Base-by-base conservation (phyloP, 2,113 vertebrate genomes). In the Charina bottae region DNA sequence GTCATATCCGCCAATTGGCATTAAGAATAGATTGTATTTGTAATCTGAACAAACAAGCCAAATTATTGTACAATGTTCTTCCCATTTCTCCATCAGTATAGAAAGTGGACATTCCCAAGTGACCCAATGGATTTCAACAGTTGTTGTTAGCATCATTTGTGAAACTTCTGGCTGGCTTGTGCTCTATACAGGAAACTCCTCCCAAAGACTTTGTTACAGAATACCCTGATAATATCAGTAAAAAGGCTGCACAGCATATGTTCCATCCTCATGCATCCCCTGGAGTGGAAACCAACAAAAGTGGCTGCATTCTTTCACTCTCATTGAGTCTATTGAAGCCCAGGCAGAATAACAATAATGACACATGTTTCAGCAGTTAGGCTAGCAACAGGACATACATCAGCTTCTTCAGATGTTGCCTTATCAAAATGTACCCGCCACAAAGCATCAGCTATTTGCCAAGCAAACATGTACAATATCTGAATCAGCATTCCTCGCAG, bases 151-250 rank as follows among this genome's bases (percentile, higher is more conserved):
- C 83, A 8, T 59, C 12, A 2, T 33, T 89, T 54, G 59, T 93
- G 84, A 0, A 0, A 87, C 86, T 86, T 90, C 55, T 86, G 84
- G 56, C 58, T 93, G 23, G 83, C 78, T 90, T 92, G 6, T 93
- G 53, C 92, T 92, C 11, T 78, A 4, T 90, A 91, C 90, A 89
- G 96, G 93, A 95, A 97, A 97, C 90, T 87, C 90, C 92, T 91
- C 87, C 90, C 88, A 93, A 56, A 92, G 90, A 13, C 5, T 93
- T n/a, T 89, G 26, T 42, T 90, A 26, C 92, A 93, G 87, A 26
- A 94, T 92, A 58, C 68, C 85, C 85, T 86, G 93, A 93, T 93
- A 96, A 90, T 88, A 93, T 93, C 93, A 94, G 56, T 55, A 83
- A 93, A 53, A 72, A 89, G 46, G 93, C 53, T 84, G 84, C 4